Base-by-base conservation (phyloP, 1,140 invertebrate species). In the Pectinophora gossypiella region DNA sequence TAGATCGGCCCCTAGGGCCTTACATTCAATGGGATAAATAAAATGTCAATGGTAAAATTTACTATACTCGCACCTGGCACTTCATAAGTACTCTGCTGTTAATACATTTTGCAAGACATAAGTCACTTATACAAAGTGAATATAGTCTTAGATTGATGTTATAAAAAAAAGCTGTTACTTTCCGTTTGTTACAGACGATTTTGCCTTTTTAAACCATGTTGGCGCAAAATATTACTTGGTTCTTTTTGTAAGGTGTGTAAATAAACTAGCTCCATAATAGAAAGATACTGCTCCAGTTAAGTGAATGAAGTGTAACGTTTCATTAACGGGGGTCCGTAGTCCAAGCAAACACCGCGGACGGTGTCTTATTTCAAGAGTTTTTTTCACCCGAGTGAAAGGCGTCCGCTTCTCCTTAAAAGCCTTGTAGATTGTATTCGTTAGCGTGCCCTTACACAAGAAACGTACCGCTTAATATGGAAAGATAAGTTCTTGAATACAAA, bases 331-430 rank as follows among this genome's bases (percentile, higher is more conserved):
- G 60, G 44, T 62, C 60, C 54, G 53, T 64, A 61, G 57, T 62
- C 62, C 61, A 59, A 64, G 63, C 61, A 74, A 74, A 74, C 68
- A 76, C 59, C 62, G 66, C 55, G 58, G 56, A 72, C 67, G 75
- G 72, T 77, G 62, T 79, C 68, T 72, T 79, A 65, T 82, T 79
- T 74, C 72, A 79, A 74, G 67, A 64, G 60, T 64, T 76, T 79
- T 75, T 75, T 68, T 64, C 59, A 55, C 67, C 61, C 63, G 52
- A 68, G 75, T 75, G 73, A 80, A 80, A 83, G 70, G 75, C 64
- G 59, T 59, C 66, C 66, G 64, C 63, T 63, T 74, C 70, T 71
- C 73, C 71, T 80, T 78, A 75, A 82, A 78, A 76, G 67, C 71
- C 68, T 78, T 80, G 72, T 76, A 64, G 73, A 68, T 62, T 69